phyloP scores from a whole-genome alignment of 2,888 invertebrate species.

The Catocala nupta region DNA sequence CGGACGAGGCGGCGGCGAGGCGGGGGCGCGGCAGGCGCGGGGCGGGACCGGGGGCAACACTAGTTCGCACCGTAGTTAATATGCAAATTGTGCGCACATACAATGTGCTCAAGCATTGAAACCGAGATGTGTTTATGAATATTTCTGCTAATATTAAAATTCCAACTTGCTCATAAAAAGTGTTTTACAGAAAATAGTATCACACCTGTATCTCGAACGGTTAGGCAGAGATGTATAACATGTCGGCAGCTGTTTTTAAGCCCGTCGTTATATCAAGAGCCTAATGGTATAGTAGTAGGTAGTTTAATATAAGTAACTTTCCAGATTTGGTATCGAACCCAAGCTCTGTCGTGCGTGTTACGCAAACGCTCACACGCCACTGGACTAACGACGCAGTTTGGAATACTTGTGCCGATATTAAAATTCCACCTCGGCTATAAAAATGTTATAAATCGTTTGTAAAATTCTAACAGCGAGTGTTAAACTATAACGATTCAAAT shows the following conservation, averaged over 20 bases:
- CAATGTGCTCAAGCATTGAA: slow-evolving; percentile 38
- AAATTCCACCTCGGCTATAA: slow-evolving; percentile 12
- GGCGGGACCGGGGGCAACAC: slow-evolving; percentile 12
- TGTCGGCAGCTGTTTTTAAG: too few species aligned
- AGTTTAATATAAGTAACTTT: too few species aligned
- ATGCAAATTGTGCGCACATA: slow-evolving; percentile 41
- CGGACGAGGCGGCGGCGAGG: too few species aligned
- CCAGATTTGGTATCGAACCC: too few species aligned
- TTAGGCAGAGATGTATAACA: too few species aligned
- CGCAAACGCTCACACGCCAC: too few species aligned
- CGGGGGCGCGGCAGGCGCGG: too few species aligned
- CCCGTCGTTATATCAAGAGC: too few species aligned
- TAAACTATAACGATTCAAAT: slow-evolving; percentile 6
- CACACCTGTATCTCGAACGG: background rate
- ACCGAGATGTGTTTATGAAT: slow-evolving; percentile 42
- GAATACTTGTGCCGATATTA: slow-evolving; percentile 43
- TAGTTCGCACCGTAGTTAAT: slow-evolving; percentile 32
- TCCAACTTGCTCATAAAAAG: slow-evolving; percentile 13
- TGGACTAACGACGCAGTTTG: too few species aligned
- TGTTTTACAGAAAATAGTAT: background rate
- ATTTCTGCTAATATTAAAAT: slow-evolving; percentile 40
- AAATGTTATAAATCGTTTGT: slow-evolving; percentile 15
- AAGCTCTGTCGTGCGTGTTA: too few species aligned
- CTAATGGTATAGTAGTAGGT: too few species aligned
- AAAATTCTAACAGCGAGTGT: slow-evolving; percentile 1